A percentile compares a stretch with the other conserved stretches of the same genome.
Conservation (phyloP, 53 echinoderm and acorn worm genomes). For the Glandiceps talaboti region DNA sequence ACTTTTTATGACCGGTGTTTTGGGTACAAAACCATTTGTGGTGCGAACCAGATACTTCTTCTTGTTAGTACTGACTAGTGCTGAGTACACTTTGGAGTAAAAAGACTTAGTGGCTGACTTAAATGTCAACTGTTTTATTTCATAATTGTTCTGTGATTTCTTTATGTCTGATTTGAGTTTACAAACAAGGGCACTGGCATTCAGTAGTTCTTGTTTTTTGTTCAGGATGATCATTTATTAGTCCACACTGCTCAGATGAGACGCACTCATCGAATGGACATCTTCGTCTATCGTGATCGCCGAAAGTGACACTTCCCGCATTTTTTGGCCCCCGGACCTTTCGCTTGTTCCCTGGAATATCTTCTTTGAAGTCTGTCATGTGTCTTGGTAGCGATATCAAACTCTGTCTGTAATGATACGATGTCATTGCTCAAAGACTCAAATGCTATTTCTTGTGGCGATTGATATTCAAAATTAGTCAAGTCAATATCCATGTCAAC, state of each 20-base stretch:
- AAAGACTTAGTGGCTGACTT: not conserved
- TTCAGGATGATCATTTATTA: not conserved
- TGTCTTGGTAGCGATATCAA: not conserved
- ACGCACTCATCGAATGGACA: not conserved
- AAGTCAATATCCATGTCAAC: not conserved
- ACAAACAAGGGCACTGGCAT: not conserved
- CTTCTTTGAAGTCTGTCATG: not conserved
- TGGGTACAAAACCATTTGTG: not conserved
- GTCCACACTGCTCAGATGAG: not conserved
- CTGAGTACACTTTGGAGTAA: not conserved
- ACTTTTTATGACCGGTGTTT: not conserved
- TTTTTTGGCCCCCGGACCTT: not conserved
- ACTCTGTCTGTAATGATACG: not conserved
- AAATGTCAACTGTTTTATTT: not conserved
- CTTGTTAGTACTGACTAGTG: not conserved
- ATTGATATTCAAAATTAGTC: not conserved
- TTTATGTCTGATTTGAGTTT: not conserved
- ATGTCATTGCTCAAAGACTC: not conserved
- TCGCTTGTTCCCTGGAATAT: not conserved
- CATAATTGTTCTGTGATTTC: not conserved
- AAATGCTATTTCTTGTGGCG: not conserved
- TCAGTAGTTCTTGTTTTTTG: not conserved
- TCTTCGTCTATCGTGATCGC: not conserved
- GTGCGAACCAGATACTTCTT: not conserved
- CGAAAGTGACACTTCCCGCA: not conserved